These are phyloP conservation scores for Ophiothrix spiculata DNA, from an alignment of 35 echinoderm and acorn worm species.

Conservation along the genomic window DNA sequence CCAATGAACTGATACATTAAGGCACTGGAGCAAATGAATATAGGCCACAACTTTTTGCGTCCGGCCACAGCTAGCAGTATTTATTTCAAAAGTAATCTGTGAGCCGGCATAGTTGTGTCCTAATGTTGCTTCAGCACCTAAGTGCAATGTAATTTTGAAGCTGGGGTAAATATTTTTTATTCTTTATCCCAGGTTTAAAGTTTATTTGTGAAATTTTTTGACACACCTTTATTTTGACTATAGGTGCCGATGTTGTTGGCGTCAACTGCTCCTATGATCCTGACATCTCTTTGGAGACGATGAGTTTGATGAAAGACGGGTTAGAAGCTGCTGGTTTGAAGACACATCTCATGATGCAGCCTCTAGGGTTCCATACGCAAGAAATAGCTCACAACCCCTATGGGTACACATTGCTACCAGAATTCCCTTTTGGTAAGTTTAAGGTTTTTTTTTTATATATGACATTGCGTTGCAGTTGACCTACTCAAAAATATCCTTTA, in stretches of 20 bases:
- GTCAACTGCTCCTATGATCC: conserved; percentile 83
- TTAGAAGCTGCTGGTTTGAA: conserved; percentile 54
- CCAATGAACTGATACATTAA: no score
- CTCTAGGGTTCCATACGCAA: conserved; percentile 66
- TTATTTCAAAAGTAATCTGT: neutral
- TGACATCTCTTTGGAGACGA: no score
- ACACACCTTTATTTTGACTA: neutral
- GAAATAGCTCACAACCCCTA: conserved; percentile 32
- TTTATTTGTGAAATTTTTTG: neutral
- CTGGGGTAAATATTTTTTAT: neutral
- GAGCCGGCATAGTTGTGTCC: neutral
- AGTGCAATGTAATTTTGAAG: no score
- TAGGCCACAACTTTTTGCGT: no score
- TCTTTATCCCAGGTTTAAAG: neutral
- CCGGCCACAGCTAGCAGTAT: conserved; percentile 72
- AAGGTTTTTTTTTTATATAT: neutral
- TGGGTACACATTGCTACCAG: conserved; percentile 60
- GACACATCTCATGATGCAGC: conserved; percentile 67
- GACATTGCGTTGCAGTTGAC: neutral
- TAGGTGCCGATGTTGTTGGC: conserved; percentile 79
- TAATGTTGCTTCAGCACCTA: neutral
- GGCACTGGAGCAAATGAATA: no score
- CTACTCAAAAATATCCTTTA: neutral
- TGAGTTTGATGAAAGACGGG: no score
- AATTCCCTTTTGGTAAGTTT: conserved; percentile 77